Evolutionary conservation across 2,888 invertebrate species (phyloP).

Genomic region (Sthenelais limicola): DNA sequence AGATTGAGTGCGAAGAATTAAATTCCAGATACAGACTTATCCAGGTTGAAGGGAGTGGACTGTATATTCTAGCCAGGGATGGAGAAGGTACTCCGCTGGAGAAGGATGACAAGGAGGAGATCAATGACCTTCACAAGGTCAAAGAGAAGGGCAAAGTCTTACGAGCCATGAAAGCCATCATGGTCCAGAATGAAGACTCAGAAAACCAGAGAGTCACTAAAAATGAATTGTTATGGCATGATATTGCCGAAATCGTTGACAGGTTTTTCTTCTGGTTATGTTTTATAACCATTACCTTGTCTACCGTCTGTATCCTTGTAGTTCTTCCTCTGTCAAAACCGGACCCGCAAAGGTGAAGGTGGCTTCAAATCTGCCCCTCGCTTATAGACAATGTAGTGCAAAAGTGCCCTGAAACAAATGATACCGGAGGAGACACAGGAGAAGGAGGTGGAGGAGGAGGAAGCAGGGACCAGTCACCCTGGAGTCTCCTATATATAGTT

Average conservation of each 20-base stretch:
- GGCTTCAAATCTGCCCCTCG: not conserved
- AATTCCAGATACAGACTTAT: conserved; percentile 41
- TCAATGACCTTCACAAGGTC: conserved; percentile 39
- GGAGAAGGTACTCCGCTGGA: conserved; percentile 33
- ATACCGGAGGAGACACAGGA: not conserved
- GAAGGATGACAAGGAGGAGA: conserved; percentile 41
- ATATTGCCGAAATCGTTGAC: conserved; percentile 44
- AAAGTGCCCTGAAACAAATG: not conserved
- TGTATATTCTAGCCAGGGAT: conserved; percentile 42
- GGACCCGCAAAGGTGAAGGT: conserved; percentile 38
- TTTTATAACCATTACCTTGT: conserved; percentile 37
- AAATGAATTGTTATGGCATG: conserved; percentile 41
- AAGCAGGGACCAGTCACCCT: not conserved
- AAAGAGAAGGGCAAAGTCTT: conserved; percentile 35
- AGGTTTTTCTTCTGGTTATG: conserved; percentile 45
- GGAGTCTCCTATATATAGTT: no score
- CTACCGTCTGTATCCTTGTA: conserved; percentile 43
- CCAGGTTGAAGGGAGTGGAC: conserved; percentile 41
- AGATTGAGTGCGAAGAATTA: conserved; percentile 19
- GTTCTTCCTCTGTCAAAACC: conserved; percentile 43
- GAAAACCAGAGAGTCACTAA: conserved; percentile 9
- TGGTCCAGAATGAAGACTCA: conserved; percentile 12
- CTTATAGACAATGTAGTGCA: no score
- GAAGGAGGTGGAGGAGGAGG: not conserved
- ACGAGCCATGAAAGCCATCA: conserved; percentile 38